These are phyloP conservation scores for Apostichopus leukothele DNA, from an alignment of 53 echinoderm and acorn worm species.

Conservation along the genomic window DNA sequence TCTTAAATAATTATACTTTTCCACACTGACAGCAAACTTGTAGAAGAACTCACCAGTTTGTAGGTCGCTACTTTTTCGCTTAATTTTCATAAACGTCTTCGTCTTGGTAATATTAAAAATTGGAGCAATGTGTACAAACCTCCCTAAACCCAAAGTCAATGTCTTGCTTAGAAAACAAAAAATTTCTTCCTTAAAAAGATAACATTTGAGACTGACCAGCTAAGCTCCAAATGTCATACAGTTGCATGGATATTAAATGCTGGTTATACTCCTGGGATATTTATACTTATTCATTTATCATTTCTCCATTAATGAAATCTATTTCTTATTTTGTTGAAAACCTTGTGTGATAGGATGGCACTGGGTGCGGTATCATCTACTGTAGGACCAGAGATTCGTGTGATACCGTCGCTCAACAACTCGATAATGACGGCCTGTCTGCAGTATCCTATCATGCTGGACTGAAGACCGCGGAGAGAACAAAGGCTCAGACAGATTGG, in stretches of 20 bases:
- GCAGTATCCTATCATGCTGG: slow-evolving; percentile 89
- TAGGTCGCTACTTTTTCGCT: no score
- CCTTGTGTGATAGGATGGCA: slow-evolving; percentile 34
- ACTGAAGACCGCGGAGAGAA: slow-evolving; percentile 69
- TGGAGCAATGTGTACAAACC: no score
- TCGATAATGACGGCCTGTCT: slow-evolving; percentile 65
- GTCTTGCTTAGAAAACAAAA: no score
- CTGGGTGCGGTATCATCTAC: slow-evolving; percentile 94
- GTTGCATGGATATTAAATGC: neutral
- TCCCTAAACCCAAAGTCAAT: no score
- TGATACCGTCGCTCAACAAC: slow-evolving; percentile 65
- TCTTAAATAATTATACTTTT: no score
- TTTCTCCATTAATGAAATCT: neutral
- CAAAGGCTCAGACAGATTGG: slow-evolving; percentile 88
- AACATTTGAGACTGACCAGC: neutral
- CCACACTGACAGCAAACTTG: no score
- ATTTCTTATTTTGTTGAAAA: neutral
- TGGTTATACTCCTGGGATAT: no score
- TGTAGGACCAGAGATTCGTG: slow-evolving; percentile 86
- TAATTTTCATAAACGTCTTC: no score
- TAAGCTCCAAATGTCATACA: neutral
- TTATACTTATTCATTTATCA: no score
- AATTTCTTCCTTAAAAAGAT: no score
- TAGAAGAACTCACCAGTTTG: no score
- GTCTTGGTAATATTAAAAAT: no score